A percentile compares a stretch with the other conserved stretches of the same genome.
Conservation (phyloP, 2,113 vertebrate species). For the Pantherophis guttatus region DNA sequence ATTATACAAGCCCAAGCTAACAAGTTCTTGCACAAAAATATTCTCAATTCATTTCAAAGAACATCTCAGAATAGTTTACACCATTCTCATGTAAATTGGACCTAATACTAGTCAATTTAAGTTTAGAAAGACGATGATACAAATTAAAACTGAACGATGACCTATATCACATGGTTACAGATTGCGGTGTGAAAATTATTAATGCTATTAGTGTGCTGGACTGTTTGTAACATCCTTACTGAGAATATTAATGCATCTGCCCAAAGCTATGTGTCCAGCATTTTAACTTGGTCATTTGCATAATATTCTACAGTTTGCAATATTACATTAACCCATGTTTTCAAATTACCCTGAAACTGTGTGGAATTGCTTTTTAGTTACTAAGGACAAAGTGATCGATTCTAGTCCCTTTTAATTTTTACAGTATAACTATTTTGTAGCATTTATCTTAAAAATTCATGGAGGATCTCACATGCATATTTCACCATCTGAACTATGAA, state of each 20-base stretch:
- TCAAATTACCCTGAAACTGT: slow-evolving; percentile 40
- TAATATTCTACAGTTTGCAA: slow-evolving; percentile 45
- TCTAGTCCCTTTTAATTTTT: not conserved
- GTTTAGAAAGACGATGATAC: slow-evolving; percentile 54
- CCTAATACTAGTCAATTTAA: slow-evolving; percentile 56
- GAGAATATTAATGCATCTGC: slow-evolving; percentile 52
- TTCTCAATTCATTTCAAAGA: slow-evolving; percentile 48
- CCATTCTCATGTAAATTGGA: slow-evolving; percentile 42
- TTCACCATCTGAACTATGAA: not conserved
- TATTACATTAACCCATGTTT: slow-evolving; percentile 48
- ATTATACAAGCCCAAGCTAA: slow-evolving; percentile 41
- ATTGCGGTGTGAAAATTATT: slow-evolving; percentile 11
- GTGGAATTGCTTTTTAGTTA: slow-evolving; percentile 32
- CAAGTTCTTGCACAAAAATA: slow-evolving; percentile 33
- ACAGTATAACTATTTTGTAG: not conserved
- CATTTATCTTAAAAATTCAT: not conserved
- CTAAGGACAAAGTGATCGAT: slow-evolving; percentile 14
- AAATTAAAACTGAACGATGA: slow-evolving; percentile 62
- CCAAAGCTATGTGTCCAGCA: slow-evolving; percentile 43
- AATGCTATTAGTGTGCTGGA: slow-evolving; percentile 33
- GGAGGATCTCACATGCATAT: not conserved
- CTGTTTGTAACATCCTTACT: slow-evolving; percentile 47
- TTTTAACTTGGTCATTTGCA: slow-evolving; percentile 47
- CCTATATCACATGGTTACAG: slow-evolving; percentile 41
- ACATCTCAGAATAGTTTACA: slow-evolving; percentile 53